Conservation (phyloP, 1,140 invertebrate genomes). For the Parapsyche elsis region DNA sequence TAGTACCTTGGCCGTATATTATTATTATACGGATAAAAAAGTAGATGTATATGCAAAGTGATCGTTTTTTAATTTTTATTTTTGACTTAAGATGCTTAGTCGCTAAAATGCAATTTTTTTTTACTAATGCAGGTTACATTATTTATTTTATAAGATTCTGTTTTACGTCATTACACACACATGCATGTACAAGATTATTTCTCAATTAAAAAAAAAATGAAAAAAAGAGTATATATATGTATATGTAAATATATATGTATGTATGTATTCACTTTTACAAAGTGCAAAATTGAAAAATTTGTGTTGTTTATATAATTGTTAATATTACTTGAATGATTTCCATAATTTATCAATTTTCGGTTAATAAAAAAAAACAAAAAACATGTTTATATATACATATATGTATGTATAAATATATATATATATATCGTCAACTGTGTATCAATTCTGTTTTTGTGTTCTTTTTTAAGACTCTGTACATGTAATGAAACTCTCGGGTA, state of each 20-base stretch:
- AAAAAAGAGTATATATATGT: no score
- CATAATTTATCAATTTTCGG: neutral
- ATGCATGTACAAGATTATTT: no score
- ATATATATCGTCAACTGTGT: neutral
- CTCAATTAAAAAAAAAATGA: no score
- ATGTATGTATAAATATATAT: neutral
- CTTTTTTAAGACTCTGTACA: neutral
- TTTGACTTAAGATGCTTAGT: conserved; percentile 49
- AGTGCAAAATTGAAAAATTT: neutral
- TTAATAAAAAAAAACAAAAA: neutral
- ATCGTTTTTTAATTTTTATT: conserved; percentile 49
- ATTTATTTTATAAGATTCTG: conserved; percentile 52
- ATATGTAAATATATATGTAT: no score
- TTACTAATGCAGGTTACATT: conserved; percentile 53
- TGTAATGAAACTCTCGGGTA: neutral
- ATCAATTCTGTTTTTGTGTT: neutral
- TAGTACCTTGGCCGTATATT: neutral
- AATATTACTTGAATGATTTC: neutral
- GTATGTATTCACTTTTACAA: neutral
- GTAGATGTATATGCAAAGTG: neutral
- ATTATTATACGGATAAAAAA: neutral
- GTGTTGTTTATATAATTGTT: neutral
- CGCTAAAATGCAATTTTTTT: conserved; percentile 44
- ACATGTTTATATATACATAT: neutral
- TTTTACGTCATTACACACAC: conserved; percentile 29